Conservation (phyloP, 2,113 vertebrate genomes). For the Sarotherodon lohbergeri region DNA sequence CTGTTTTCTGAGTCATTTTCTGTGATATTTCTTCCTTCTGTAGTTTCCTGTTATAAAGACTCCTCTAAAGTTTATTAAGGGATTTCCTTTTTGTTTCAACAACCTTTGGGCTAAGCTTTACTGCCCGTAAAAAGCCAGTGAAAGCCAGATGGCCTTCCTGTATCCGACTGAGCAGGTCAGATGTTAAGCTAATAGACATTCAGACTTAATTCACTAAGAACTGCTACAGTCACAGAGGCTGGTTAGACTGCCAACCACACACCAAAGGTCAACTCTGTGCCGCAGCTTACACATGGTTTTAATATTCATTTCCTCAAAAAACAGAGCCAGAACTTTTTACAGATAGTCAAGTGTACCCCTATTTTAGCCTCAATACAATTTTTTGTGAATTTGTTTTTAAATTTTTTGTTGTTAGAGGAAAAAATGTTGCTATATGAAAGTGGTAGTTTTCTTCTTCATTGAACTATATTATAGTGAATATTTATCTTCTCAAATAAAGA, state of each 20-base stretch:
- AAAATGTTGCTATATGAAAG: not conserved
- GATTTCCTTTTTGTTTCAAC: not conserved
- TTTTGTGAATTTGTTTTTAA: not conserved
- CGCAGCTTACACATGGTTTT: not conserved
- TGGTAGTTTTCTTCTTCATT: not conserved
- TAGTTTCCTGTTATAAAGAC: not conserved
- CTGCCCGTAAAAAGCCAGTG: not conserved
- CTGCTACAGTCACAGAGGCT: not conserved
- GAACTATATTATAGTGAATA: not conserved
- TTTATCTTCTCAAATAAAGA: not conserved
- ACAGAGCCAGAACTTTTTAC: not conserved
- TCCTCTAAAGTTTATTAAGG: not conserved
- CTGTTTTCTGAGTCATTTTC: not conserved
- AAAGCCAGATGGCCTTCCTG: constrained; percentile 33
- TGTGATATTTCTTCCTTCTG: not conserved
- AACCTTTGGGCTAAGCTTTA: not conserved
- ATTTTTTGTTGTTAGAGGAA: not conserved
- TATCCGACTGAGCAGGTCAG: constrained; percentile 14
- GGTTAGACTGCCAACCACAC: not conserved
- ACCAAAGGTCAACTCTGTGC: not conserved
- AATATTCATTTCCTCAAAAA: not conserved
- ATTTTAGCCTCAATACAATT: not conserved
- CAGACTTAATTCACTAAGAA: not conserved
- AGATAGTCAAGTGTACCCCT: not conserved
- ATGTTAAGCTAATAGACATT: constrained; percentile 44